A percentile compares a stretch with the other conserved stretches of the same genome.
Conservation (phyloP, 1,140 invertebrate genomes). For the Drosophila miranda region DNA sequence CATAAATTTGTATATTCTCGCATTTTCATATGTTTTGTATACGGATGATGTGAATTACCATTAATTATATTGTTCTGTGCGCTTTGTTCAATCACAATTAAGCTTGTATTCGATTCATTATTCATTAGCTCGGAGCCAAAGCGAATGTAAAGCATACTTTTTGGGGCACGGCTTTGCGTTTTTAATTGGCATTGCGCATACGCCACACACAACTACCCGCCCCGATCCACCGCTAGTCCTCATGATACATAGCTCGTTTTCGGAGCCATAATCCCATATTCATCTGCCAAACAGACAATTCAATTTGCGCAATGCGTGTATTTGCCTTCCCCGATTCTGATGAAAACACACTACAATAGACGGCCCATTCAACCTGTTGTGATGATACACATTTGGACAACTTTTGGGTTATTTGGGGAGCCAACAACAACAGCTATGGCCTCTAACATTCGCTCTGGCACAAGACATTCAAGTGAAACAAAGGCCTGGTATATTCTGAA, state of each 20-base stretch:
- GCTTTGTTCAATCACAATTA: conserved; percentile 54
- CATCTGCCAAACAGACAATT: conserved; percentile 62
- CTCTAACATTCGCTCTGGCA: background rate
- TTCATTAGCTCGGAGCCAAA: conserved; percentile 48
- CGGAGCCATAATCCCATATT: conserved; percentile 48
- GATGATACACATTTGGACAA: conserved; percentile 1
- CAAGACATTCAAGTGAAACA: conserved; percentile 17
- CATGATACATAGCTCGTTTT: conserved; percentile 20
- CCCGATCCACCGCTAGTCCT: background rate
- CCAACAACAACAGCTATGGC: too few species aligned
- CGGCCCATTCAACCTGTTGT: conserved; percentile 27
- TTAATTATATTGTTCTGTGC: conserved; percentile 59
- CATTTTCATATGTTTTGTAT: conserved; percentile 22
- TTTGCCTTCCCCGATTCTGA: background rate
- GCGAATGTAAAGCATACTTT: conserved; percentile 57
- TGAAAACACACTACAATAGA: background rate
- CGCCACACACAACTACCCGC: conserved; percentile 29
- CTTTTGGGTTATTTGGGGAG: conserved; percentile 21
- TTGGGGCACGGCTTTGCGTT: conserved; percentile 27
- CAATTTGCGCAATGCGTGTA: conserved; percentile 46
- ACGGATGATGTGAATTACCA: conserved; percentile 39
- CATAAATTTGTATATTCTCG: conserved; percentile 32
- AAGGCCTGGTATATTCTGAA: conserved; percentile 13
- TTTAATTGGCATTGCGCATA: conserved; percentile 64
- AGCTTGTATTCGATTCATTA: conserved; percentile 34